Conservation (phyloP, 2,888 invertebrate genomes). For the Chymomyza procnemis region DNA sequence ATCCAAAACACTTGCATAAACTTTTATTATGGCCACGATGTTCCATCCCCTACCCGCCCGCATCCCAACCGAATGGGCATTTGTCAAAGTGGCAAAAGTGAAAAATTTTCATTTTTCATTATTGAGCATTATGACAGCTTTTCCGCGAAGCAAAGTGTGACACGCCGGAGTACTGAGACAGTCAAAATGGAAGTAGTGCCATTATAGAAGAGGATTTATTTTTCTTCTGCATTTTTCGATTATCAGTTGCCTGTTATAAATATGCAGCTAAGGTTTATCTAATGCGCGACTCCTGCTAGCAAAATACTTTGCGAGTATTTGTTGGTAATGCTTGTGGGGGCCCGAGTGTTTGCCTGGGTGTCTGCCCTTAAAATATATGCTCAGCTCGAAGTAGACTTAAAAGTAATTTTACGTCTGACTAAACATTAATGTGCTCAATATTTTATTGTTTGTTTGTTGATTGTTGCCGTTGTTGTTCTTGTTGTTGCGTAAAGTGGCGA, state of each 20-base stretch:
- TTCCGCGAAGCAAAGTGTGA: slow-evolving; percentile 37
- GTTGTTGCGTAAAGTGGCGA: slow-evolving; percentile 2
- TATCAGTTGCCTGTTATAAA: slow-evolving; percentile 54
- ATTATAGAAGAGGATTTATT: slow-evolving; percentile 20
- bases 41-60: not conserved
- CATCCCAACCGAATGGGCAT: slow-evolving; percentile 36
- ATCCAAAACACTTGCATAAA: slow-evolving; percentile 72
- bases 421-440: slow-evolving; percentile 79
- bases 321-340: slow-evolving; percentile 60
- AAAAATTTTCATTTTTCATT: slow-evolving; percentile 73
- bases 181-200: slow-evolving; percentile 25
- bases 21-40: slow-evolving; percentile 62
- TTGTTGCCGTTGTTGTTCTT: slow-evolving; percentile 33
- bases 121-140: slow-evolving; percentile 74
- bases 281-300: slow-evolving; percentile 12
- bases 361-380: slow-evolving; percentile 3
- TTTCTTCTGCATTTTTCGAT: slow-evolving; percentile 3
- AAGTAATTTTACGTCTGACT: slow-evolving; percentile 79
- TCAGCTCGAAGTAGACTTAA: slow-evolving; percentile 72
- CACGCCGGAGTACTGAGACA: not conserved
- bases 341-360: slow-evolving; percentile 11
- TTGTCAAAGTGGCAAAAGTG: slow-evolving; percentile 71
- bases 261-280: slow-evolving; percentile 72
- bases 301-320: slow-evolving; percentile 55
- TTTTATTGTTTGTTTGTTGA: slow-evolving; percentile 78